Evolutionary conservation across 2,888 invertebrate genomes (phyloP).

Genomic region (Encarsia formosa): DNA sequence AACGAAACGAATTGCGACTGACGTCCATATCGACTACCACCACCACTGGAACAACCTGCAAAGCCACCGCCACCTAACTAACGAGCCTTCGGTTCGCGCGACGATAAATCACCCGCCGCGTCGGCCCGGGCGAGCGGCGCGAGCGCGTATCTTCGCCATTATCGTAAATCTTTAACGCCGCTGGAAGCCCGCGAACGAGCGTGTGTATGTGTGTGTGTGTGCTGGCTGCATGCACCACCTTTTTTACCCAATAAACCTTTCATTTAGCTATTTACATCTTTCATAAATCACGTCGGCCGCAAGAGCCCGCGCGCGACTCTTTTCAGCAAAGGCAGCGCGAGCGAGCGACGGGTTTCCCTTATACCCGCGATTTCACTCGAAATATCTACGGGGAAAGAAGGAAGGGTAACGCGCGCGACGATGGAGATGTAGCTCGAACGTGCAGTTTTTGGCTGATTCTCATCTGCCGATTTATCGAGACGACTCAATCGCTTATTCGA

Average conservation of each 20-base stretch:
- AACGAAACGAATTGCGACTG: slow-evolving; percentile 47
- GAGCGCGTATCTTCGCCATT: slow-evolving; percentile 44
- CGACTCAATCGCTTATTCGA: no score
- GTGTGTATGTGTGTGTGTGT: slow-evolving; percentile 11
- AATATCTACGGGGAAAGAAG: slow-evolving; percentile 12
- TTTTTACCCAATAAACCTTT: slow-evolving; percentile 39
- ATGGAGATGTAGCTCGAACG: no score
- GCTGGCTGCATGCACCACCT: slow-evolving; percentile 13
- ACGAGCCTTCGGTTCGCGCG: slow-evolving; percentile 44
- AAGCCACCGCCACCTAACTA: slow-evolving; percentile 37
- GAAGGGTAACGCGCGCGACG: not conserved
- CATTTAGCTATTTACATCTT: slow-evolving; percentile 41
- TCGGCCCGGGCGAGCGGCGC: slow-evolving; percentile 10
- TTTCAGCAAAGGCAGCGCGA: slow-evolving; percentile 23
- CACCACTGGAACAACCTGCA: not conserved
- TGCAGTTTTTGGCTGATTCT: no score
- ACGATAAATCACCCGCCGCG: slow-evolving; percentile 44
- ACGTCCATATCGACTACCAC: slow-evolving; percentile 48
- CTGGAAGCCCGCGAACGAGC: slow-evolving; percentile 31
- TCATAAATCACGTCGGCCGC: slow-evolving; percentile 37
- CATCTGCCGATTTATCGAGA: no score
- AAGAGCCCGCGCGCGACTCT: slow-evolving; percentile 31
- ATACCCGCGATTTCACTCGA: slow-evolving; percentile 29
- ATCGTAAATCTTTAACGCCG: slow-evolving; percentile 45
- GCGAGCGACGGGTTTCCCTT: slow-evolving; percentile 24